Evolutionary conservation across 2,113 vertebrate genomes (phyloP).

Genomic region (Callospermophilus lateralis): DNA sequence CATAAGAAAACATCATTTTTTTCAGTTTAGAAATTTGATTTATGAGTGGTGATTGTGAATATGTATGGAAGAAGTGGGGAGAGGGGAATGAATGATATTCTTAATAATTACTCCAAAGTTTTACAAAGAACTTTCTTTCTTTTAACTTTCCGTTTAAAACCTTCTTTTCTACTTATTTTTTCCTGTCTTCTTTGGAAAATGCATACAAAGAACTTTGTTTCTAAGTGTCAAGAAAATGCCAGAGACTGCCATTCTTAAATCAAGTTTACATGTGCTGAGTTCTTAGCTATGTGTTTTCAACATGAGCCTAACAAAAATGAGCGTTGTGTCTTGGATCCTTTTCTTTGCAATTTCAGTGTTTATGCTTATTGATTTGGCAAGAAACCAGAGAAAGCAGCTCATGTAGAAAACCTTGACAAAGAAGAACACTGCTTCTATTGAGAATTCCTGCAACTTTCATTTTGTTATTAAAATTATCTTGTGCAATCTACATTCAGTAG

Average conservation of each 20-base stretch:
- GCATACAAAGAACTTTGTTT: not conserved
- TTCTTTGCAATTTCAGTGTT: slow-evolving; percentile 59
- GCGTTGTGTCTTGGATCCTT: slow-evolving; percentile 33
- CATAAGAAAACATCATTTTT: not conserved
- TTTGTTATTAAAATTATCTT: slow-evolving; percentile 67
- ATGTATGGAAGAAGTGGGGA: rapidly evolving
- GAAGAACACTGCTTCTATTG: slow-evolving; percentile 15
- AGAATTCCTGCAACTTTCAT: slow-evolving; percentile 53
- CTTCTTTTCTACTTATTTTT: not conserved
- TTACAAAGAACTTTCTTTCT: not conserved
- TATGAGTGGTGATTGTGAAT: not conserved
- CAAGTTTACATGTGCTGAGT: not conserved
- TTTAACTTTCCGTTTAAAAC: slow-evolving; percentile 9
- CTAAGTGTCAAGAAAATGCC: not conserved
- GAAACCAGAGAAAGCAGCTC: slow-evolving; percentile 50
- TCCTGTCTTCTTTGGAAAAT: not conserved
- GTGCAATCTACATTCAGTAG: not conserved
- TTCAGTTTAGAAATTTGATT: not conserved
- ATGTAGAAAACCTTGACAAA: slow-evolving; percentile 61
- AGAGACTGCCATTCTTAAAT: not conserved
- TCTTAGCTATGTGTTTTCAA: slow-evolving; percentile 20
- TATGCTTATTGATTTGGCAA: slow-evolving; percentile 63
- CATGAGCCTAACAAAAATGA: slow-evolving; percentile 59
- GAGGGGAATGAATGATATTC: not conserved
- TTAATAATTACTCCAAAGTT: not conserved